A percentile compares a stretch with the other conserved stretches of the same genome.
phyloP scores from a whole-genome alignment of 2,113 vertebrate genomes.

The Micromys minutus region DNA sequence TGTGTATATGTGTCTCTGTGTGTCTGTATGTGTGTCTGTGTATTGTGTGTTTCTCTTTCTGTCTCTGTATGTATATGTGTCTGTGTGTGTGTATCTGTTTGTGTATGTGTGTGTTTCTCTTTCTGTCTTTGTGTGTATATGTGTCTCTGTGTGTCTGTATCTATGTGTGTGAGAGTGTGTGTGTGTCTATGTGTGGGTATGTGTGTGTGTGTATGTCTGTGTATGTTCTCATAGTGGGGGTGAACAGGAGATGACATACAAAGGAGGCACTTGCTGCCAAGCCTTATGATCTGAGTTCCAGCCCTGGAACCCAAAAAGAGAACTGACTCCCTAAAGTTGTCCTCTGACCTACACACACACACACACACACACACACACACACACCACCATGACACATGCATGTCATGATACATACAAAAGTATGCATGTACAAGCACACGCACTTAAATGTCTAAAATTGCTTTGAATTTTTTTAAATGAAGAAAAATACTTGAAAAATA shows the following conservation, averaged over 20 bases:
- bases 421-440: neutral
- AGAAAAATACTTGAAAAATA: slow-evolving; percentile 7
- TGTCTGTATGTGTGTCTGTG: neutral
- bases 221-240: neutral
- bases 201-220: neutral
- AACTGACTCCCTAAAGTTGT: neutral
- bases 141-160: neutral
- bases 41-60: neutral
- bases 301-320: neutral
- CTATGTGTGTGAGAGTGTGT: neutral
- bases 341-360: neutral
- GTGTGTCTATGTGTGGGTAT: neutral
- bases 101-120: no score
- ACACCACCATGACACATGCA: neutral
- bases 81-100: neutral
- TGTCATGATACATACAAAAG: neutral
- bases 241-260: neutral
- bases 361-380: no score
- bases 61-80: neutral
- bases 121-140: neutral
- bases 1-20: neutral
- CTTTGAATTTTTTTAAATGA: neutral
- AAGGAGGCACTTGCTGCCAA: neutral
- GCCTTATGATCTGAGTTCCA: neutral
- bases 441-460: neutral